Conservation (phyloP, 2,113 vertebrate genomes). For the Aplodontia rufa region DNA sequence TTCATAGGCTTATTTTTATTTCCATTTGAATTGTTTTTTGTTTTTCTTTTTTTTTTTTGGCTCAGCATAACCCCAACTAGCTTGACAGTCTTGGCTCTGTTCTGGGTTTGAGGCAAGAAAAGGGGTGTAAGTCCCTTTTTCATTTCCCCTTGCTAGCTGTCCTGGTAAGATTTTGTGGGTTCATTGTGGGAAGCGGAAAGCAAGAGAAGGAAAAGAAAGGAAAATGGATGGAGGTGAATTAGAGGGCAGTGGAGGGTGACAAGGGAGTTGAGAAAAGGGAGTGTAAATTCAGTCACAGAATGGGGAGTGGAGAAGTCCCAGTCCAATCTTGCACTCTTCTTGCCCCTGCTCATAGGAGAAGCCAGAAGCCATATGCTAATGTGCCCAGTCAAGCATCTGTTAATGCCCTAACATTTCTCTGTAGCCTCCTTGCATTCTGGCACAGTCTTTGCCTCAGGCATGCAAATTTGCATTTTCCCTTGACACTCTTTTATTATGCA, state of each 20-base stretch:
- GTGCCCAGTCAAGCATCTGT: constrained; percentile 37
- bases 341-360: not conserved
- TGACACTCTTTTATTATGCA: constrained; percentile 70
- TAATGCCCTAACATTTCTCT: constrained; percentile 17
- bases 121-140: not conserved
- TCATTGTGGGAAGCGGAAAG: not conserved
- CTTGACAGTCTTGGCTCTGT: not conserved
- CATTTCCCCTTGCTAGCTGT: not conserved
- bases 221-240: not conserved
- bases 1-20: not conserved
- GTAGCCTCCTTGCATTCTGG: constrained; percentile 56
- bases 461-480: constrained; percentile 75
- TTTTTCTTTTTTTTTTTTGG: not conserved
- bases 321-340: not conserved
- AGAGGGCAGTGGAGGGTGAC: not conserved
- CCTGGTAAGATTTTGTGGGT: not conserved
- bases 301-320: not conserved
- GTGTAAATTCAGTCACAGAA: not conserved
- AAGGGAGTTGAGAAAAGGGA: not conserved
- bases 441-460: constrained; percentile 69
- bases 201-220: not conserved
- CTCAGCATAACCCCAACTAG: not conserved
- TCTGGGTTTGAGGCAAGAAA: not conserved
- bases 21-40: not conserved
- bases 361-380: constrained; percentile 7